Evolutionary conservation across 2,113 vertebrate genomes (phyloP).

Genomic region (Ctenodactylus gundi): DNA sequence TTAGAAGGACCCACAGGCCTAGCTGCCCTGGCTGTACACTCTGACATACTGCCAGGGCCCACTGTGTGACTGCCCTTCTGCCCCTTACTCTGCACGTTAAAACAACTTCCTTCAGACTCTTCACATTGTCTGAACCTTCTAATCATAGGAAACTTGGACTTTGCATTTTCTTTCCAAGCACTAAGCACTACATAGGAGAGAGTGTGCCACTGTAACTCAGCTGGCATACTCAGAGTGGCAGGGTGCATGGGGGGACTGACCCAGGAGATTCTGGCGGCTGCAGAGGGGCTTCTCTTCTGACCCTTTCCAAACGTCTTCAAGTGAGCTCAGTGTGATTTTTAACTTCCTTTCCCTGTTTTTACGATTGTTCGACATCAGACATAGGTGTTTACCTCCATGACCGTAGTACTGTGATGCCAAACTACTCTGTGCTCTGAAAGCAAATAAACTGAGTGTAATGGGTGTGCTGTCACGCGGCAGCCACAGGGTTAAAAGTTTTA

Average conservation of each 20-base stretch:
- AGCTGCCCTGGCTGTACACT: neutral
- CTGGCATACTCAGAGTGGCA: neutral
- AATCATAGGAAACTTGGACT: constrained; percentile 28
- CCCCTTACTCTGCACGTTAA: neutral
- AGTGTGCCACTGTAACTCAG: neutral
- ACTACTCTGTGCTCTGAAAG: constrained; percentile 80
- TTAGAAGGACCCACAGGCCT: neutral
- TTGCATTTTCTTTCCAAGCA: constrained; percentile 13
- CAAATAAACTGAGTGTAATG: constrained; percentile 82
- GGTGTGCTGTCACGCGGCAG: constrained; percentile 75
- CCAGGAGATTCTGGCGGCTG: neutral
- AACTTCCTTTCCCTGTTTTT: constrained; percentile 70
- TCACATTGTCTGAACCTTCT: neutral
- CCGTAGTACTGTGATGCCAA: constrained; percentile 81
- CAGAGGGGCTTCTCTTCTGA: constrained; percentile 70
- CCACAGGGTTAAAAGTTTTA: constrained; percentile 86
- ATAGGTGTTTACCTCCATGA: constrained; percentile 79
- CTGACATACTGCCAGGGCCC: neutral
- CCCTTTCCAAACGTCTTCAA: constrained; percentile 75
- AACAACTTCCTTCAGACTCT: neutral
- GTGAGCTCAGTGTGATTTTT: constrained; percentile 70
- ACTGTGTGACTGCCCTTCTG: neutral
- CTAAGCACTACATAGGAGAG: neutral
- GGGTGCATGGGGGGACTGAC: neutral
- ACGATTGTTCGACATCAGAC: constrained; percentile 78